phyloP scores from a whole-genome alignment of 2,797 vertebrate species.

The Threskiornis aethiopicus region DNA sequence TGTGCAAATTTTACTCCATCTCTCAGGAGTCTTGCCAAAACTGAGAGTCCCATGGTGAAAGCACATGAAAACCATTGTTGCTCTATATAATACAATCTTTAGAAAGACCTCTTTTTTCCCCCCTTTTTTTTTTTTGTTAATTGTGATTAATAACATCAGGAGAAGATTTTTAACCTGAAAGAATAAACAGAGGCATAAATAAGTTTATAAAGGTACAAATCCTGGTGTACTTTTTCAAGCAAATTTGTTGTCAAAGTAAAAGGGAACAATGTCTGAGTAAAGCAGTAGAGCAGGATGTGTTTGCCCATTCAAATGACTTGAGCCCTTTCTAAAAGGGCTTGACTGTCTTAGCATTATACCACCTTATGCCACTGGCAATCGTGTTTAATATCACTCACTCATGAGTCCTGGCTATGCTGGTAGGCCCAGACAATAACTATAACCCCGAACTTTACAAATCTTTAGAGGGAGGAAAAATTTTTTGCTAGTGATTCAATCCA shows the following conservation, averaged over 20 bases:
- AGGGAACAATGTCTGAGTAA: neutral
- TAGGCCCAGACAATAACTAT: neutral
- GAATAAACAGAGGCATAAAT: neutral
- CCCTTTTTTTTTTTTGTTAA: neutral
- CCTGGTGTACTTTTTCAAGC: neutral
- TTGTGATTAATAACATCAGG: neutral
- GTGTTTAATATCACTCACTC: neutral
- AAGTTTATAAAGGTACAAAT: neutral
- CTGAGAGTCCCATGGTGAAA: neutral
- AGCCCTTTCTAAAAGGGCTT: neutral
- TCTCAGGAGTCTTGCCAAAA: neutral
- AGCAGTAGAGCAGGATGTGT: neutral
- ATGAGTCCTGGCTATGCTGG: neutral
- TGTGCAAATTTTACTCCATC: neutral
- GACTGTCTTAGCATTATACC: neutral
- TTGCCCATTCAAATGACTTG: neutral
- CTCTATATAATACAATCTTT: neutral
- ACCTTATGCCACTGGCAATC: neutral
- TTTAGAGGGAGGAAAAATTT: neutral
- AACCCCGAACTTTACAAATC: neutral
- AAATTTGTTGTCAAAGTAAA: neutral
- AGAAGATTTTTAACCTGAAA: neutral
- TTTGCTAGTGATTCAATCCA: neutral
- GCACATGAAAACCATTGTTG: neutral
- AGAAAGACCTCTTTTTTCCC: neutral